phyloP scores from a whole-genome alignment of 2,113 vertebrate species.

The Marcusenius ussheri region DNA sequence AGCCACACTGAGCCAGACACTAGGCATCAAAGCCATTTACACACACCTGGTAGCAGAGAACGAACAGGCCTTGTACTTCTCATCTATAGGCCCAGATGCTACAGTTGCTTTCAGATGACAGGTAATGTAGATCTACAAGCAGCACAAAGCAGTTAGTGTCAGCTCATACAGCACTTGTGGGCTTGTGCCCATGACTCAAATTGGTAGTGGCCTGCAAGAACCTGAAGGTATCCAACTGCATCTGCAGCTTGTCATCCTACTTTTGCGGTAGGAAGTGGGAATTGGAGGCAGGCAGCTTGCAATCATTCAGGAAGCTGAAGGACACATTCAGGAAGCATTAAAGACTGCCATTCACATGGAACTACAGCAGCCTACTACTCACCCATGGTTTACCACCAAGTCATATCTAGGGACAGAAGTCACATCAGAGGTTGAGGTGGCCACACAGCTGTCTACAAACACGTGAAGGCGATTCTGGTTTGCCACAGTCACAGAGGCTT shows the following conservation, averaged over 20 bases:
- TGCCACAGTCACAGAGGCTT: slow-evolving; percentile 2
- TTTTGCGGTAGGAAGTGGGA: slow-evolving; percentile 3
- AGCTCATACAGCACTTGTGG: neutral
- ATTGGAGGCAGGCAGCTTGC: slow-evolving; percentile 6
- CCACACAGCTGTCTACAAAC: slow-evolving; percentile 24
- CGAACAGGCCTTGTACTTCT: slow-evolving; percentile 14
- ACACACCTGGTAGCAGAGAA: neutral
- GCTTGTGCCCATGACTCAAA: neutral
- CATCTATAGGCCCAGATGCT: neutral
- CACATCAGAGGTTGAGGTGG: neutral
- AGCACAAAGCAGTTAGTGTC: neutral
- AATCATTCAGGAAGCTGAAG: slow-evolving; percentile 20
- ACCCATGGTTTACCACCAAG: slow-evolving; percentile 22
- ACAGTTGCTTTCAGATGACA: slow-evolving; percentile 8
- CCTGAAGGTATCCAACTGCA: slow-evolving; percentile 17
- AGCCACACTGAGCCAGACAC: neutral
- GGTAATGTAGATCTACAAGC: slow-evolving; percentile 19
- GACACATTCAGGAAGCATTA: neutral
- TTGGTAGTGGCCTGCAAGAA: neutral
- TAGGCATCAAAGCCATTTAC: neutral
- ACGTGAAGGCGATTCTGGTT: neutral
- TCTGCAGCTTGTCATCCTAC: neutral
- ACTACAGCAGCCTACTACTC: neutral
- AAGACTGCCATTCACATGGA: neutral
- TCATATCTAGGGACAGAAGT: slow-evolving; percentile 3